Evolutionary conservation across 2,113 vertebrate genomes (phyloP), one percentile per base, ranked within the genome.

Genomic region (Atractosteus spatula): DNA sequence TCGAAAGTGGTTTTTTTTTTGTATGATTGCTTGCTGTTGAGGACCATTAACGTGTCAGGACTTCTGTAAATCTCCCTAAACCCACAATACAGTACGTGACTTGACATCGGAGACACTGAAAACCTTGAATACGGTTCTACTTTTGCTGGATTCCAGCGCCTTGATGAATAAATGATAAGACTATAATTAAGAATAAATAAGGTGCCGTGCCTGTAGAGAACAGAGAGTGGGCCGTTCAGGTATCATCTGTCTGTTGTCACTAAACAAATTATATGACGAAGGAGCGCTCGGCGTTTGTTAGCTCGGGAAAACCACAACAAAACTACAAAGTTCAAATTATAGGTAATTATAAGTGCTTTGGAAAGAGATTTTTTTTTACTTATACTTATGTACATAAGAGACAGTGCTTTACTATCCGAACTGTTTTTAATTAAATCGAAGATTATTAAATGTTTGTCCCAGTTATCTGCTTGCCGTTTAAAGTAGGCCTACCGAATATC

Each of bases 131-230:
- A 55, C 69, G 43, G 55, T 13, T 43, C 76, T 72, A 74, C 71
- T 77, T 74, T 62, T 71, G 67, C 16, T 79, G 74, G 75, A 86
- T 87, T 87, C 79, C 86, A 82, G 80, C 47, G 10, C 74, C 74
- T 59, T 83, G 79, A 89, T 89, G 80, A 90, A 91, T 89, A 86
- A 88, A 82, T 89, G 77, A 86, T 55, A 70, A 84, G 82, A 82
- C 80, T 81, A 81, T 81, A 77, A 80, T 77, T 68, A 74, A 29
- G 29, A 29, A 29, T 29, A 29, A 29, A 29, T 29, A 29, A 29
- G 29, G 29, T 70, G 82, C 80, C 70, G 76, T 76, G 83, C 85
- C 86, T 86, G 83, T 62, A 42, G 77, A 75, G 55, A 71, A 73
- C 16, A 75, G 71, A 83, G 80, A 80, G 81, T 77, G 76, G 81